Conservation (phyloP, 2,888 invertebrate species). For the Gnatocerus cornutus region DNA sequence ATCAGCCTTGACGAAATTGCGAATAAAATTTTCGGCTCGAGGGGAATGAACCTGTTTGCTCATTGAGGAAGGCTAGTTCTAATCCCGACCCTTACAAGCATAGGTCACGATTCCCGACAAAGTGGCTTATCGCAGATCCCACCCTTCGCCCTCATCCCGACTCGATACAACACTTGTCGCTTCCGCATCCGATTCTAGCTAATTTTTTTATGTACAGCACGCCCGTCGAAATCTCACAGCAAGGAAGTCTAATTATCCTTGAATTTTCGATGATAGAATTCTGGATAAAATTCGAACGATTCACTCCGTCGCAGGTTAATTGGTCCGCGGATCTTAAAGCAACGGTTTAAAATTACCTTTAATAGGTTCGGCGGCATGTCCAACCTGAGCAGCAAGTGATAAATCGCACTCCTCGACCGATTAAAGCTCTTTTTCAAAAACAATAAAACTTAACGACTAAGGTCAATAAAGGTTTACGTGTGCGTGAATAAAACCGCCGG, state of each 20-base stretch:
- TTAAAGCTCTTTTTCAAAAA: constrained; percentile 30
- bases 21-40: constrained; percentile 4
- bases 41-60: constrained; percentile 19
- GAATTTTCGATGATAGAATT: constrained; percentile 30
- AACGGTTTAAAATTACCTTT: constrained; percentile 47
- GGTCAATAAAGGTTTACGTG: constrained; percentile 28
- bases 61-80: constrained; percentile 16
- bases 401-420: constrained; percentile 30
- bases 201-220: too few species aligned
- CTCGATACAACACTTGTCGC: constrained; percentile 49
- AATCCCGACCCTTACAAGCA: constrained; percentile 46
- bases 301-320: constrained; percentile 33
- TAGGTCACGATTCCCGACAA: constrained; percentile 44
- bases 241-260: constrained; percentile 28
- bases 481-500: constrained; percentile 19
- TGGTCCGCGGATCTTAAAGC: constrained; percentile 38
- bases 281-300: constrained; percentile 38
- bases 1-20: neutral
- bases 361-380: constrained; percentile 41
- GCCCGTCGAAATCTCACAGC: too few species aligned
- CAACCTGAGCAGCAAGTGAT: constrained; percentile 32
- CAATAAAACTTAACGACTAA: constrained; percentile 20
- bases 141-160: constrained; percentile 41
- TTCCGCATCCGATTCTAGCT: constrained; percentile 38
- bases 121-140: constrained; percentile 48